Evolutionary conservation across 2,888 invertebrate species (phyloP), one percentile per base, ranked within the genome.

Genomic region (Muschampia staudingeri): DNA sequence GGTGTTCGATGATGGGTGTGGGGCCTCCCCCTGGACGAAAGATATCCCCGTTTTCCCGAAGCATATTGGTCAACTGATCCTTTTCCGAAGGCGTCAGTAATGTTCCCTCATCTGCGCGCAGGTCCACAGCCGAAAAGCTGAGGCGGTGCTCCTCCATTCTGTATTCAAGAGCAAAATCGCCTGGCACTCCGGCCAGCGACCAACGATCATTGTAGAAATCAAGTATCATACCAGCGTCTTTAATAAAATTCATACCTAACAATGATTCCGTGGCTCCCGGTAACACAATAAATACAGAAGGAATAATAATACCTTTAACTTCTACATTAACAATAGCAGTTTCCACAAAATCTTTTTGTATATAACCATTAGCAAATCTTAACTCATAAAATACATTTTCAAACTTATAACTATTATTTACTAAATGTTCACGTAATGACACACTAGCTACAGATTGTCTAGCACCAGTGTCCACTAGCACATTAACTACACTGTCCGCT

Each of bases 1-100:
- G 30, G 30, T 30, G n/a, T n/a, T n/a, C n/a, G n/a, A n/a, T n/a
- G n/a, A n/a, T n/a, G n/a, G 65, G 76, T 14, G 76, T 76, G 3
- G 76, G 40, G 14, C 42, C 76, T 67, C 69, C 76, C 76, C 76
- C 65, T 61, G 65, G 56, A 40, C 48, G 16, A 56, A 56, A 56
- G 7, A 56, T 56, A n/a, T 56, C 52, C 16, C 1, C 6, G 7
- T 56, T 16, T 16, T n/a, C 52, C 5, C 5, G 3, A 4, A 65
- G 65, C 11, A 65, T 11, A 19, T 52, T 6, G 0, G 25, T 4
- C 25, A 30, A 14, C 30, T 30, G 3, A 14, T 5, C 1, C 30
- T 14, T 65, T 30, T 25, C 65, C 0, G 11, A 7, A 5, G 30
- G 25, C 25, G 2, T 11, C 12, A 30, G 65, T 3, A 30, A 30